Evolutionary conservation across 1,140 invertebrate genomes (phyloP).

Genomic region (Gonioctena quinquepunctata): DNA sequence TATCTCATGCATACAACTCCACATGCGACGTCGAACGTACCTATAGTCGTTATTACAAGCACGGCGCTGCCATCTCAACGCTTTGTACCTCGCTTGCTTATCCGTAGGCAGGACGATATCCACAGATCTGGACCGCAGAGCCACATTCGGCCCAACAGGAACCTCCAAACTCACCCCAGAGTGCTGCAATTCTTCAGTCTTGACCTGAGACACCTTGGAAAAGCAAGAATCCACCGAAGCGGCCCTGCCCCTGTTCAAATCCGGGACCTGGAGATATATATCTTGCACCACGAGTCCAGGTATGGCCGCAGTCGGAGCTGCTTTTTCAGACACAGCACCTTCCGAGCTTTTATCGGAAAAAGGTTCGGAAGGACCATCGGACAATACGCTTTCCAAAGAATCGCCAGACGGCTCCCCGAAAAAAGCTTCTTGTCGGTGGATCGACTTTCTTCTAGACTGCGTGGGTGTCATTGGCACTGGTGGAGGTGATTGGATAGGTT

Average conservation of each 20-base stretch:
- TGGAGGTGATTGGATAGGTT: constrained; percentile 57
- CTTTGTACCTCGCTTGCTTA: constrained; percentile 81
- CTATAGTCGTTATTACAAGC: constrained; percentile 30
- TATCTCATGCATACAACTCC: not conserved
- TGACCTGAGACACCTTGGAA: constrained; percentile 69
- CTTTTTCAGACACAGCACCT: constrained; percentile 57
- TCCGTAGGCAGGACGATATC: constrained; percentile 89
- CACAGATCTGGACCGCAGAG: constrained; percentile 82
- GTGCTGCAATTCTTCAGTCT: constrained; percentile 68
- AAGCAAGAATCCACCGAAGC: constrained; percentile 84
- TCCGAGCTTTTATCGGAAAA: constrained; percentile 58
- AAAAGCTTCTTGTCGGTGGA: constrained; percentile 79
- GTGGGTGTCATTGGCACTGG: constrained; percentile 42
- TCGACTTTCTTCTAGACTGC: constrained; percentile 61
- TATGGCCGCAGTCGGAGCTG: constrained; percentile 47
- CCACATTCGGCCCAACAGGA: constrained; percentile 69
- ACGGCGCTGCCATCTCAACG: constrained; percentile 64
- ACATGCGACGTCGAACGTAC: constrained; percentile 24
- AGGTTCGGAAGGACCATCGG: constrained; percentile 61
- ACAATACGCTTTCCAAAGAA: constrained; percentile 65
- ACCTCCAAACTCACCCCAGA: constrained; percentile 62
- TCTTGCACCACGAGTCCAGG: constrained; percentile 63
- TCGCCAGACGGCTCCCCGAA: constrained; percentile 71
- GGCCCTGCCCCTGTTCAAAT: constrained; percentile 78
- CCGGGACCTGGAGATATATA: constrained; percentile 80